Evolutionary conservation across 2,797 vertebrate species (phyloP).

Genomic region (Oryzias dopingdopingensis): DNA sequence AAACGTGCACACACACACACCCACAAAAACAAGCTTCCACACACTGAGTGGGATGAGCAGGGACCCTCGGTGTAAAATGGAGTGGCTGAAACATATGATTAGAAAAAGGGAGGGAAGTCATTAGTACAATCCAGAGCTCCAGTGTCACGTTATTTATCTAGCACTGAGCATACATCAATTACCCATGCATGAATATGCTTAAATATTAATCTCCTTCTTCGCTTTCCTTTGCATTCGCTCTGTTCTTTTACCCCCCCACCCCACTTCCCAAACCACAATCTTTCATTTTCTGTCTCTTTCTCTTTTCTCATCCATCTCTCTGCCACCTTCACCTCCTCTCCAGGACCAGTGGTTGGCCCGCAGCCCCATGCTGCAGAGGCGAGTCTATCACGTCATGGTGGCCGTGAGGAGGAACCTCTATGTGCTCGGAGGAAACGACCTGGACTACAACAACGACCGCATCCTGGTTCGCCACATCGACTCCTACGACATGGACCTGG

Average conservation of each 20-base stretch:
- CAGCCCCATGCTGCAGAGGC: constrained; percentile 93
- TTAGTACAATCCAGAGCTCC: constrained; percentile 71
- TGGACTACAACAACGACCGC: constrained; percentile 97
- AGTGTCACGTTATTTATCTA: constrained; percentile 77
- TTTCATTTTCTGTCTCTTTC: constrained; percentile 40
- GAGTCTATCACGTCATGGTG: constrained; percentile 97
- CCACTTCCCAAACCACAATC: constrained; percentile 27
- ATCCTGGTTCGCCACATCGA: constrained; percentile 96
- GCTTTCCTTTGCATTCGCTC: constrained; percentile 38
- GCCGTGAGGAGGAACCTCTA: constrained; percentile 91
- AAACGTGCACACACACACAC: constrained; percentile 44
- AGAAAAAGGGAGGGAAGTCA: constrained; percentile 76
- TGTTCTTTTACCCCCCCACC: constrained; percentile 32
- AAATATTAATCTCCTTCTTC: constrained; percentile 71
- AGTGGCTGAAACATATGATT: constrained; percentile 77
- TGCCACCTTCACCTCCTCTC: constrained; percentile 2
- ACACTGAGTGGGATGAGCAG: constrained; percentile 71
- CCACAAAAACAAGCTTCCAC: constrained; percentile 64
- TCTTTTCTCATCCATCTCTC: background rate
- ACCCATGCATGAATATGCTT: constrained; percentile 68
- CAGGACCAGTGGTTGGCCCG: constrained; percentile 94
- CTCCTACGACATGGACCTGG: constrained; percentile 88
- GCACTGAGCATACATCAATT: constrained; percentile 73
- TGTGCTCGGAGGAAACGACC: constrained; percentile 92
- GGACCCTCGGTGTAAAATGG: constrained; percentile 72